Evolutionary conservation across 2,113 vertebrate species (phyloP).

Genomic region (Colaptes auratus): DNA sequence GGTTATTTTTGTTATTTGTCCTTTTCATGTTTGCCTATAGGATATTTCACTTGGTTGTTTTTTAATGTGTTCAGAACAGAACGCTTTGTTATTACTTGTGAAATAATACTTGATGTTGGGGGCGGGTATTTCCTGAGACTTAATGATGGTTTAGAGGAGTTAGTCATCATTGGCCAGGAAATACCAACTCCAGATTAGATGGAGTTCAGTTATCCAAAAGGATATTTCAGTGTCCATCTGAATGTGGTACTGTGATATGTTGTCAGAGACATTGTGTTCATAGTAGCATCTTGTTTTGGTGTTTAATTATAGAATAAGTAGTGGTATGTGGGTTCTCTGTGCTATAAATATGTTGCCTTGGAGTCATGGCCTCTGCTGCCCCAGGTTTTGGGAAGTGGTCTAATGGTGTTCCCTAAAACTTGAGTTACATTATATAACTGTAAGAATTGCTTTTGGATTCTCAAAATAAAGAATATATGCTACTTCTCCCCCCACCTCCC

Average conservation of each 20-base stretch:
- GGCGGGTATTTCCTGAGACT: slow-evolving; percentile 34
- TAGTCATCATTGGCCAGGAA: slow-evolving; percentile 53
- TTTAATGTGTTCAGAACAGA: background rate
- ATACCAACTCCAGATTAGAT: slow-evolving; percentile 38
- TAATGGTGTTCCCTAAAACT: background rate
- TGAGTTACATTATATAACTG: background rate
- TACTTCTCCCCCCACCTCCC: accelerated
- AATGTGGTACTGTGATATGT: background rate
- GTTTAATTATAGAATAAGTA: slow-evolving; percentile 27
- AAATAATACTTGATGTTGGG: slow-evolving; percentile 6
- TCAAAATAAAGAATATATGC: background rate
- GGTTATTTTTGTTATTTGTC: no score
- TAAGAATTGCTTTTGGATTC: background rate
- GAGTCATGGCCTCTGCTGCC: background rate
- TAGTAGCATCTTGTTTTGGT: background rate
- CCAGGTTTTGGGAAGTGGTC: background rate
- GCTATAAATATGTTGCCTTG: background rate
- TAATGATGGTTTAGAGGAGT: slow-evolving; percentile 15
- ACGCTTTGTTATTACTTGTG: background rate
- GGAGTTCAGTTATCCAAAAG: slow-evolving; percentile 10
- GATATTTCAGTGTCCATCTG: slow-evolving; percentile 15
- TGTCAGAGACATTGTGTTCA: slow-evolving; percentile 3
- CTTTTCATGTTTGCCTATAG: background rate
- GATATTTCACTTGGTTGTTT: background rate
- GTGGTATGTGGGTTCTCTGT: background rate